A percentile compares a stretch with the other conserved stretches of the same genome.
Evolutionary conservation across 2,113 vertebrate genomes (phyloP).

Genomic region (Boulengeromyrus knoepffleri): DNA sequence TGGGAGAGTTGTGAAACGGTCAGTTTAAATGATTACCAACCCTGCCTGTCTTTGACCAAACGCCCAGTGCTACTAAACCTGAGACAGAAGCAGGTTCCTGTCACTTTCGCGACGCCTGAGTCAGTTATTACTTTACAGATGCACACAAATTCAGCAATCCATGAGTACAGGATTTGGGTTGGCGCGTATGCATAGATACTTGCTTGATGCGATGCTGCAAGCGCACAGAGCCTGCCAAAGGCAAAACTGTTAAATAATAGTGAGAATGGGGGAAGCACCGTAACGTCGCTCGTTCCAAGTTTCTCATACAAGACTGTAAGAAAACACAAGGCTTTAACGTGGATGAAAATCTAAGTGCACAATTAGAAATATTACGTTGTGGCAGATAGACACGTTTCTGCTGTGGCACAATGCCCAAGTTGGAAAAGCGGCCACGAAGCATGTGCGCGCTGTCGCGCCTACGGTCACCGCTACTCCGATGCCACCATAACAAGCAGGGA

Average conservation of each 20-base stretch:
- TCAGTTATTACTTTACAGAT: background rate
- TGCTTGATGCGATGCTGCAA: background rate
- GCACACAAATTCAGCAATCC: background rate
- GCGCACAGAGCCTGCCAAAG: background rate
- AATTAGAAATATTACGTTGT: background rate
- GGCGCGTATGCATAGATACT: background rate
- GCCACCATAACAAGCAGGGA: background rate
- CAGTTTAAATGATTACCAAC: background rate
- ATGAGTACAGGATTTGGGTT: background rate
- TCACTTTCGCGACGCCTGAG: background rate
- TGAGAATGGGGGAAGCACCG: background rate
- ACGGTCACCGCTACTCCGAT: background rate
- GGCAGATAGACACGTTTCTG: background rate
- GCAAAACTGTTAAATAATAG: background rate
- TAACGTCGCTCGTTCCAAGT: background rate
- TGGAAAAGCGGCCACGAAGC: background rate
- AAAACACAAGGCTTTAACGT: background rate
- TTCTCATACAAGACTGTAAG: background rate
- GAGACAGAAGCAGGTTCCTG: background rate
- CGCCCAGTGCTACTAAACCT: background rate
- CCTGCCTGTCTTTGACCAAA: background rate
- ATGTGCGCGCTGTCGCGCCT: background rate
- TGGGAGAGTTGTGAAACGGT: constrained; percentile 13
- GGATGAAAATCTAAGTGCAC: background rate
- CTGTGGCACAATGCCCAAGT: background rate